Percentiles rank a stretch among this genome's conserved stretches.
phyloP scores from a whole-genome alignment of 2,888 invertebrate genomes.

The Mactromeris polynyma region DNA sequence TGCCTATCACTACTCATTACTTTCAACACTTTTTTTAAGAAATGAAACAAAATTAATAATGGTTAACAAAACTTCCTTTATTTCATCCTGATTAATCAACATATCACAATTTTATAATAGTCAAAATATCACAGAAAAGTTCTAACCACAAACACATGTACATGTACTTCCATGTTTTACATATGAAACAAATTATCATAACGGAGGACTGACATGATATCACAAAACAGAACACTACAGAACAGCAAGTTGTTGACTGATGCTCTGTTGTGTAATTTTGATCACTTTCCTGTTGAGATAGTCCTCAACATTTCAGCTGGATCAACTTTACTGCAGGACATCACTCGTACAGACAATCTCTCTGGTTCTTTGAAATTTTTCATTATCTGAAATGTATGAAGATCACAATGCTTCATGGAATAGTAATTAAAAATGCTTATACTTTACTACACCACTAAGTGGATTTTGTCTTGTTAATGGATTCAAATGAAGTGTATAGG shows the following conservation, averaged over 20 bases:
- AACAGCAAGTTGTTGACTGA: neutral
- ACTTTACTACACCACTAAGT: too few species aligned
- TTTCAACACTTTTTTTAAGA: neutral
- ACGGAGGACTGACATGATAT: too few species aligned
- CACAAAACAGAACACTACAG: neutral
- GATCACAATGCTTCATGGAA: neutral
- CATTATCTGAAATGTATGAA: conserved; percentile 24
- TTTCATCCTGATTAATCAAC: neutral
- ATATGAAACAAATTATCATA: too few species aligned
- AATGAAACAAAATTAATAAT: neutral
- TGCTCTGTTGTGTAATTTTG: neutral
- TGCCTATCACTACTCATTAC: too few species aligned
- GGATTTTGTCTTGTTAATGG: too few species aligned
- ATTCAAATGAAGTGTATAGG: too few species aligned
- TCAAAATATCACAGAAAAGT: neutral
- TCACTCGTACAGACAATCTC: conserved; percentile 44
- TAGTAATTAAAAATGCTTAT: too few species aligned
- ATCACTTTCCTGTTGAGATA: conserved; percentile 9
- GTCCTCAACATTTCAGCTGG: conserved; percentile 47
- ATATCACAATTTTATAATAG: neutral
- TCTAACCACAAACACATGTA: neutral
- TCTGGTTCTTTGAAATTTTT: conserved; percentile 38
- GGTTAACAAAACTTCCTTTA: neutral
- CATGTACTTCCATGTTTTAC: neutral
- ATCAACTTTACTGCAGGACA: conserved; percentile 61